Percentiles rank a stretch among this genome's conserved stretches.
Conservation (phyloP, 2,113 vertebrate genomes). For the Tympanuchus pallidicinctus region DNA sequence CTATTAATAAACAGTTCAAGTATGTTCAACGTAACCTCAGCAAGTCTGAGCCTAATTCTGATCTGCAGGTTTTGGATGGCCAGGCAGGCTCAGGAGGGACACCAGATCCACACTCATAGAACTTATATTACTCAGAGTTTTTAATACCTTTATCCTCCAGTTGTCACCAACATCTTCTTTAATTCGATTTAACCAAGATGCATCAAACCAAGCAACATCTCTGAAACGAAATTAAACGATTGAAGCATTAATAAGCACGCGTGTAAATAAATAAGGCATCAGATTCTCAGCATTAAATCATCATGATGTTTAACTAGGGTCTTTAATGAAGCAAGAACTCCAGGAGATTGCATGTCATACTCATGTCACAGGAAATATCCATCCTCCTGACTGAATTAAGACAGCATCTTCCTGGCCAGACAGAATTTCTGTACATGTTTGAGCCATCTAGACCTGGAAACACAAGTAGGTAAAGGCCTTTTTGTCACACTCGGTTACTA, state of each 20-base stretch:
- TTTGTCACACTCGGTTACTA: background rate
- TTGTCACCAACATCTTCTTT: slow-evolving; percentile 94
- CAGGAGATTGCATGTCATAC: background rate
- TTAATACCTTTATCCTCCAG: slow-evolving; percentile 94
- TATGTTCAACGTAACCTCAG: background rate
- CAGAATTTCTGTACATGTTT: background rate
- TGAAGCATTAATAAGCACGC: background rate
- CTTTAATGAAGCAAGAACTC: background rate
- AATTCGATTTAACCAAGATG: slow-evolving; percentile 90
- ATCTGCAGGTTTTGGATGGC: background rate
- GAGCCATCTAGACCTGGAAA: background rate
- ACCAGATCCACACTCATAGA: background rate
- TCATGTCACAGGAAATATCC: background rate
- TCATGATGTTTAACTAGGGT: background rate
- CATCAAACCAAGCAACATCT: slow-evolving; percentile 91
- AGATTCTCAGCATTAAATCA: background rate
- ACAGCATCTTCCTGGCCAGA: background rate
- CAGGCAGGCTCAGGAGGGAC: background rate
- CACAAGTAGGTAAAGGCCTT: background rate
- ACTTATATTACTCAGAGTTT: background rate
- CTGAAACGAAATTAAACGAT: slow-evolving; percentile 74
- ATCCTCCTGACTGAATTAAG: background rate
- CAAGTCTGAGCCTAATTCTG: background rate
- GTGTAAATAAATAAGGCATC: background rate
- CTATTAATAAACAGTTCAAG: background rate